Base-by-base conservation (phyloP, 2,797 vertebrate species). In the Cynopterus sphinx region DNA sequence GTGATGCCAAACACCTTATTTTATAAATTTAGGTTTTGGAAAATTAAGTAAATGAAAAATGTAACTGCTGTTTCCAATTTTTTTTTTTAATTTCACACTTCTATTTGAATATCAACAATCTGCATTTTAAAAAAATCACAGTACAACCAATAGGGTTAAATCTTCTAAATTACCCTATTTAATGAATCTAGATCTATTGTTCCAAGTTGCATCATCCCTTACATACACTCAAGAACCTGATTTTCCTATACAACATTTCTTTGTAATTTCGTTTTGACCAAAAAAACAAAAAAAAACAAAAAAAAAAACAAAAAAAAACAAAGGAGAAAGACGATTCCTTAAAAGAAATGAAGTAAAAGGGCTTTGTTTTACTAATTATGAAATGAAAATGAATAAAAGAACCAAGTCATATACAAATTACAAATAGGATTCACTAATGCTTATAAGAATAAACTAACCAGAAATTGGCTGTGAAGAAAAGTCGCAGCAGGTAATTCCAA, bases 401-500 rank as follows among this genome's bases (percentile, higher is more conserved):
- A 94, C 31, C 49, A 96, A 92, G 36, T 87, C 36, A 77, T 31
- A 73, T 84, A 92, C 85, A 74, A 88, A 68, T 65, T 75, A 87
- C 10, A 88, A 81, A n/a, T 2, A 83, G 63, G 63, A 81, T 67
- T 92, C 53, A 94, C 53, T 67, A 55, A 26, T 36, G 36, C 78
- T 96, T 92, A 81, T 78, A 93, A 97, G 51, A 97, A 51, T 79
- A 93, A 96, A 98, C 99, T 98, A 97, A 99, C 99, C 99, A 96
- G 97, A 98, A 97, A 98, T 0, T 36, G 98, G 98, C 92, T 97
- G 97, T 73, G 99, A 98, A 95, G 99, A 98, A 92, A 99, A 99
- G 97, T 98, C 97, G 97, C 99, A 99, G 98, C 99, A 99, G 93
- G 99, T 99, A 88, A 99, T 99, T 0, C 99, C 99, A 87, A 99